These are phyloP conservation scores for Danaus chrysippus DNA, from an alignment of 2,888 invertebrate species.

Conservation along the genomic window DNA sequence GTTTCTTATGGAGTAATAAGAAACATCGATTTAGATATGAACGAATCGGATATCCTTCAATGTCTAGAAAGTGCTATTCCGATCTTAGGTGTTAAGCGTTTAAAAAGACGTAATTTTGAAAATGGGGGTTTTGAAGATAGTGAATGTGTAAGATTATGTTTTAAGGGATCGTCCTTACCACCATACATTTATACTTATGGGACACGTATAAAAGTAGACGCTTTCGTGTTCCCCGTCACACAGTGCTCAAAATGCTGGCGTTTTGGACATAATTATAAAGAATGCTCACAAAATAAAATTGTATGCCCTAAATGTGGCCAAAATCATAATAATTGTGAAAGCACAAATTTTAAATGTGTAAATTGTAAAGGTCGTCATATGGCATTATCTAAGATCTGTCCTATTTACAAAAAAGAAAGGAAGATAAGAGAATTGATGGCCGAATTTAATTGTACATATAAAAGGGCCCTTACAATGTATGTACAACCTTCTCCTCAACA, in stretches of 20 bases:
- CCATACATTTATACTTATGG: constrained; percentile 21
- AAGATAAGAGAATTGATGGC: no score
- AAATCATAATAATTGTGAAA: constrained; percentile 30
- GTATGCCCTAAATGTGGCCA: constrained; percentile 30
- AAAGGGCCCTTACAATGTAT: no score
- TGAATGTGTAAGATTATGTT: constrained; percentile 27
- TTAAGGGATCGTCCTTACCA: constrained; percentile 24
- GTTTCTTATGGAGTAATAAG: constrained; percentile 27
- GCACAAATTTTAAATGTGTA: constrained; percentile 23
- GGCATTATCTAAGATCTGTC: constrained; percentile 30
- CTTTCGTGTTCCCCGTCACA: constrained; percentile 30
- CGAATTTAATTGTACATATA: no score
- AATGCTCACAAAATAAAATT: constrained; percentile 25
- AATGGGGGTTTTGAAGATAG: constrained; percentile 21
- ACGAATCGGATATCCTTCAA: constrained; percentile 21
- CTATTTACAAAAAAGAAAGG: constrained; percentile 21
- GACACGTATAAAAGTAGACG: constrained; percentile 20
- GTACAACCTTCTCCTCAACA: no score
- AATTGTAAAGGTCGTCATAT: constrained; percentile 33
- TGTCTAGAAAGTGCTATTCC: constrained; percentile 17
- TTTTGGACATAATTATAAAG: constrained; percentile 25
- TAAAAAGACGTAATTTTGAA: no score
- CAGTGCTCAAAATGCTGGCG: constrained; percentile 33
- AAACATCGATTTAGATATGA: constrained; percentile 16
- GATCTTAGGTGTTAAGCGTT: constrained; percentile 4